Conservation (phyloP, 1,140 invertebrate genomes). For the Eumeta japonica region DNA sequence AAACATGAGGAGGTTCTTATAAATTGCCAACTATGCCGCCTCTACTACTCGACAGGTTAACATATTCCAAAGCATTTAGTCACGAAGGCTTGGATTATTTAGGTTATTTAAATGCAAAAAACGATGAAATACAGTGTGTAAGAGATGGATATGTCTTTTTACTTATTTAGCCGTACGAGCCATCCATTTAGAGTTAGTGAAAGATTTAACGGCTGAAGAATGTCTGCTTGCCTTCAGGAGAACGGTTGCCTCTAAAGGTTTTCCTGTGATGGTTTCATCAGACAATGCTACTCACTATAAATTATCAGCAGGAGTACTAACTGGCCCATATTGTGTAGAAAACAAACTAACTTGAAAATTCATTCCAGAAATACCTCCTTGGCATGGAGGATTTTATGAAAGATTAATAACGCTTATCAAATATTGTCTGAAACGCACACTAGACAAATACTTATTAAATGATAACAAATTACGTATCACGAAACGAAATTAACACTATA, state of each 20-base stretch:
- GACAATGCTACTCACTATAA: constrained; percentile 8
- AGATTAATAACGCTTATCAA: constrained; percentile 5
- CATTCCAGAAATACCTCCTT: constrained; percentile 8
- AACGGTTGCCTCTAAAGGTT: constrained; percentile 25
- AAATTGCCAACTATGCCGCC: constrained; percentile 5
- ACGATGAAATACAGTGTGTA: constrained; percentile 8
- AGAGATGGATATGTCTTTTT: constrained; percentile 26
- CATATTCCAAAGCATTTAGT: constrained; percentile 6
- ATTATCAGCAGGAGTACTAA: constrained; percentile 5
- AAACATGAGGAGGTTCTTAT: constrained; percentile 9
- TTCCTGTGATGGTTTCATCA: constrained; percentile 7
- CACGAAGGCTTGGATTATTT: constrained; percentile 7
- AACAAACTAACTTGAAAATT: constrained; percentile 7
- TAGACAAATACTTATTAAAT: constrained; percentile 6
- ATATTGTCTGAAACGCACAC: constrained; percentile 8
- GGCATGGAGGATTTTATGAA: constrained; percentile 9
- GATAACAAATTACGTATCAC: constrained; percentile 3
- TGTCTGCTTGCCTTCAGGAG: constrained; percentile 22
- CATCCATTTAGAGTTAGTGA: constrained; percentile 28
- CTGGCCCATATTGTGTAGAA: neutral
- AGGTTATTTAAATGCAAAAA: constrained; percentile 4
- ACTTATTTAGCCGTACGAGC: constrained; percentile 24
- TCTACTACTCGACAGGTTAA: constrained; percentile 5
- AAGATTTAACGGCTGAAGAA: constrained; percentile 18
- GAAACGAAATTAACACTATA: constrained; percentile 7